These are phyloP conservation scores for Asobara japonica DNA, from an alignment of 1,140 invertebrate genomes.

Conservation along the genomic window DNA sequence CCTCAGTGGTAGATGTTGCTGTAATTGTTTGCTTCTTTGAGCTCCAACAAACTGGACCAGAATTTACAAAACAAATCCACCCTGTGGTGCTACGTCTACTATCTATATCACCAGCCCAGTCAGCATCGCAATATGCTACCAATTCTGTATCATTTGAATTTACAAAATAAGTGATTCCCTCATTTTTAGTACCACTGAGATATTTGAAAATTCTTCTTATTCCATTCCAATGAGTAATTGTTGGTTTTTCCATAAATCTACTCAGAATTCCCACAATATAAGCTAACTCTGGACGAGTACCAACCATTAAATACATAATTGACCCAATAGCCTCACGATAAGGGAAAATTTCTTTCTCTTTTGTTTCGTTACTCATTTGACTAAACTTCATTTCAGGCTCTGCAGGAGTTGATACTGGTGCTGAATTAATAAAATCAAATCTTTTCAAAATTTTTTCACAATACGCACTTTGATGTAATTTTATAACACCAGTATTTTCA, in stretches of 20 bases:
- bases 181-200: not conserved
- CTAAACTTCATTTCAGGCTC: not conserved
- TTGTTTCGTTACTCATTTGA: not conserved
- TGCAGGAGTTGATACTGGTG: not conserved
- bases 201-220: not conserved
- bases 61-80: not conserved
- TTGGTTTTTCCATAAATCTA: conserved; percentile 28
- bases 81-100: not conserved
- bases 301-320: conserved; percentile 27
- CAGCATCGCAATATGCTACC: not conserved
- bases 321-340: not conserved
- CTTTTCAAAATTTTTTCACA: conserved; percentile 33
- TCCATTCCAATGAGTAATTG: not conserved
- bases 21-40: not conserved
- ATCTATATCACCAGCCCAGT: not conserved
- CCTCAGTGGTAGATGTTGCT: conserved; percentile 38
- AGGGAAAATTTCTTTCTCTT: not conserved
- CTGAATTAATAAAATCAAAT: conserved; percentile 3
- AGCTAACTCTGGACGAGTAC: not conserved
- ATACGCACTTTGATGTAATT: conserved; percentile 43
- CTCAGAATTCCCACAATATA: not conserved
- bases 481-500: conserved; percentile 30
- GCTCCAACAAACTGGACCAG: not conserved
- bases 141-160: not conserved
- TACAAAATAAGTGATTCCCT: not conserved